Base-by-base conservation (phyloP, 2,888 invertebrate species). In the Mimas tiliae region DNA sequence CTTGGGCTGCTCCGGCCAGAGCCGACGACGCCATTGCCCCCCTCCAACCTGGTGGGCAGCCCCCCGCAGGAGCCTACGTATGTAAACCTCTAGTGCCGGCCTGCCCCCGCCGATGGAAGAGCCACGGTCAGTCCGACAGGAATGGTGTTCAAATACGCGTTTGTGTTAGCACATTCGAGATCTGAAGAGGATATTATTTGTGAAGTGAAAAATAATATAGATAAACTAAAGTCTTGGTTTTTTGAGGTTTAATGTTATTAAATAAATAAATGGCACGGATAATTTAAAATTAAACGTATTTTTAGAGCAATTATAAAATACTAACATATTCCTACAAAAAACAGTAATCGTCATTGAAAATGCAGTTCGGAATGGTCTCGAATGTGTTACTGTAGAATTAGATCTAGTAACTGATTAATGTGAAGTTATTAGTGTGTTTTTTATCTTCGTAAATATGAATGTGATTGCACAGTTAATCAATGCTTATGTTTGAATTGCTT, bases 61-160 rank as follows among this genome's bases (percentile, higher is more conserved):
- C 95, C 95, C 79, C 96, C 96, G 72, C 97, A 97, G 94, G 97
- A 97, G 94, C 98, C 98, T 79, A 98, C 98, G 82, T 98, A 98
- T 95, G 98, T 98, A 93, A 98, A 98, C 96, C 97, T 98, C 95
- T 97, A 97, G 96, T 95, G 95, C 93, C 90, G 91, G 91, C 90
- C 88, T 80, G 79, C 82, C 86, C 88, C 87, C 90, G 90, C 89
- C 90, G 88, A 82, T 72, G 78, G 79, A 75, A 73, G 76, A 73
- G 74, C 79, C 77, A 90, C 90, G 91, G 91, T 91, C 89, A 90
- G 91, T 91, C 80, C 75, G 67, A 66, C 74, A 72, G 71, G 66
- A 62, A 69, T 73, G 72, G 70, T 47, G 45, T 62, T 69, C 42
- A 58, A 42, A 55, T 14, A 63, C 63, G 63, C 66, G 65, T 65